Percentiles rank a stretch among this genome's conserved stretches.
These are phyloP conservation scores for Norana najaformis DNA, from an alignment of 2,888 invertebrate genomes.

Conservation along the genomic window DNA sequence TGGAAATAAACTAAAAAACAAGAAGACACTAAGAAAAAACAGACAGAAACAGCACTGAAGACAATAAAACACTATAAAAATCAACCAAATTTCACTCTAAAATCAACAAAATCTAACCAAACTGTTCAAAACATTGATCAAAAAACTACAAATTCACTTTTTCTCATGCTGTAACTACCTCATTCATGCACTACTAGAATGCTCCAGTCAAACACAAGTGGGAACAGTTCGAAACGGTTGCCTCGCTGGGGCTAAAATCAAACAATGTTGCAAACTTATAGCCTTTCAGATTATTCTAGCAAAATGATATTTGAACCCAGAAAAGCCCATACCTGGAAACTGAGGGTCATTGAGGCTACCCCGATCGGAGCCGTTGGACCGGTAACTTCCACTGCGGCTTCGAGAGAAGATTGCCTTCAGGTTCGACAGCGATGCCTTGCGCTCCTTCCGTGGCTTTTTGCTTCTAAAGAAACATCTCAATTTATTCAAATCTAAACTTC, in stretches of 20 bases:
- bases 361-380: not conserved
- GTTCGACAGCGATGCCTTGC: not conserved
- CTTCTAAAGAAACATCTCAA: not conserved
- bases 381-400: slow-evolving; percentile 21
- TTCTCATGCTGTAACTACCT: not conserved
- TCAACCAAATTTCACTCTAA: not conserved
- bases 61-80: not conserved
- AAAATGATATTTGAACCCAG: not conserved
- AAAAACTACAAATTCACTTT: not conserved
- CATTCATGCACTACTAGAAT: not conserved
- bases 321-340: not conserved
- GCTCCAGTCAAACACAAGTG: not conserved
- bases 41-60: not conserved
- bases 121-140: not conserved
- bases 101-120: not conserved
- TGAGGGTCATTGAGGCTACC: not conserved
- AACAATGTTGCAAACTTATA: not conserved
- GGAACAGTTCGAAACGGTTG: not conserved
- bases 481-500: too few relatives aligned
- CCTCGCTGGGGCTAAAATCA: not conserved
- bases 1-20: not conserved
- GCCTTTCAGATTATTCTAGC: not conserved
- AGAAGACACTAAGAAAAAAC: not conserved
- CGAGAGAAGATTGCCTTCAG: slow-evolving; percentile 17
- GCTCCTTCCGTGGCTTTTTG: slow-evolving; percentile 17